A percentile compares a stretch with the other conserved stretches of the same genome.
Evolutionary conservation across 2,888 invertebrate genomes (phyloP).

Genomic region (Dysmachus trigonus): DNA sequence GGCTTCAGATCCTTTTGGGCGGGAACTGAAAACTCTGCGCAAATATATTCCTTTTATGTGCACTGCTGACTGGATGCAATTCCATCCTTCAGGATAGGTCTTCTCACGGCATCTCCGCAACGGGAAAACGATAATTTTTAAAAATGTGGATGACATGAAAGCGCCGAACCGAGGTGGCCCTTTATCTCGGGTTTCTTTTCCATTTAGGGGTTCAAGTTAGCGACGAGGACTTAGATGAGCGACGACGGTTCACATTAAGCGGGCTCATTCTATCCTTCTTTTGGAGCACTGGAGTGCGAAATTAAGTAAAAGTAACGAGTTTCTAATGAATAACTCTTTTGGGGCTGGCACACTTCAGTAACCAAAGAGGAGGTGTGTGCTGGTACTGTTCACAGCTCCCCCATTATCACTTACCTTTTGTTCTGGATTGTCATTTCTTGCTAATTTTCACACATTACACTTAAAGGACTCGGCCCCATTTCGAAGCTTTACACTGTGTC

Average conservation of each 20-base stretch:
- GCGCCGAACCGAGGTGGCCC: neutral
- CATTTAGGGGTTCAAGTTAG: conserved; percentile 14
- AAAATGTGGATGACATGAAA: conserved; percentile 3
- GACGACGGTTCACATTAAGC: neutral
- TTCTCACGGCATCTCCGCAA: neutral
- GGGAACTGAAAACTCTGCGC: neutral
- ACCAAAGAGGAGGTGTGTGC: neutral
- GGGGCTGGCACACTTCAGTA: conserved; percentile 4
- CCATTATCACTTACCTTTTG: neutral
- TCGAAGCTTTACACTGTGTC: neutral
- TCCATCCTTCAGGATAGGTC: neutral
- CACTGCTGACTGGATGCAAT: neutral
- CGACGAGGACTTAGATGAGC: conserved; percentile 1
- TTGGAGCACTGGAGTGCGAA: conserved; percentile 41
- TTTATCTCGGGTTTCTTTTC: conserved; percentile 31
- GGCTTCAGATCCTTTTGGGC: neutral
- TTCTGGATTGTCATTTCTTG: neutral
- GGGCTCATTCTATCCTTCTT: conserved; percentile 23
- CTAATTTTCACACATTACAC: neutral
- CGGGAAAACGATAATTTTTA: conserved; percentile 21
- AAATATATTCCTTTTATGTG: neutral
- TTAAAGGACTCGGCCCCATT: neutral
- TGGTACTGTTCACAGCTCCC: neutral
- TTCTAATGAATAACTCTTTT: neutral
- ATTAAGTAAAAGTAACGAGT: conserved; percentile 43